Conservation (phyloP, 2,797 vertebrate species). For the Hydrophis major region DNA sequence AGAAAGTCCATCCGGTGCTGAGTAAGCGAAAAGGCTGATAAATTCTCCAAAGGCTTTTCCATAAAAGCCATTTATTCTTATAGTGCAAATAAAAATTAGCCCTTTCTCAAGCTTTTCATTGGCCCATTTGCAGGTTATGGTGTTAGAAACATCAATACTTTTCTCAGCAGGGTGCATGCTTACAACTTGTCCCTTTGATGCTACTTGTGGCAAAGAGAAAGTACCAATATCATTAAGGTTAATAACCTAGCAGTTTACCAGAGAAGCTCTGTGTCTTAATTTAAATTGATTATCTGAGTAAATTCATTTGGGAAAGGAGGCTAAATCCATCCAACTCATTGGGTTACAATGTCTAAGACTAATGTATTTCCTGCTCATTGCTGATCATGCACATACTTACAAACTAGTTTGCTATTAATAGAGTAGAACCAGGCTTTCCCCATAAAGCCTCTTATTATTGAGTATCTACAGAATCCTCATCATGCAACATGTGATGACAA, state of each 20-base stretch:
- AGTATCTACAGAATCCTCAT: background rate
- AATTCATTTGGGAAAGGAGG: constrained; percentile 32
- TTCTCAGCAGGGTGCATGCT: constrained; percentile 38
- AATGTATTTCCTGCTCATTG: background rate
- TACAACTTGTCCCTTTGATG: constrained; percentile 30
- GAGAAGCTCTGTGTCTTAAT: constrained; percentile 35
- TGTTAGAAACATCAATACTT: constrained; percentile 25
- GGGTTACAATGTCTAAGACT: background rate
- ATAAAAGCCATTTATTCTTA: constrained; percentile 28
- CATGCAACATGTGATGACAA: background rate
- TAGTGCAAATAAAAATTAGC: constrained; percentile 15
- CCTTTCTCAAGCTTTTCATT: constrained; percentile 10
- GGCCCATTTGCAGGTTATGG: background rate
- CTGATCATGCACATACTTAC: constrained; percentile 5
- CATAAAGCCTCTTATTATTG: background rate
- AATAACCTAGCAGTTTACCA: constrained; percentile 39
- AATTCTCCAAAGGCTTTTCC: constrained; percentile 11
- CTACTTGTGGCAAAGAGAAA: constrained; percentile 36
- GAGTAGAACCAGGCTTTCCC: background rate
- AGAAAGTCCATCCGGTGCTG: background rate
- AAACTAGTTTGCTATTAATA: constrained; percentile 4
- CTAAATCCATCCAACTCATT: constrained; percentile 32
- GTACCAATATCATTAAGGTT: constrained; percentile 12
- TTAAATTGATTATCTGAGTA: constrained; percentile 43
- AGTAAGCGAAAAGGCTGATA: constrained; percentile 4